Evolutionary conservation across 2,888 invertebrate genomes (phyloP), one percentile per base, ranked within the genome.

Genomic region (Leptinotarsa rubiginosa): DNA sequence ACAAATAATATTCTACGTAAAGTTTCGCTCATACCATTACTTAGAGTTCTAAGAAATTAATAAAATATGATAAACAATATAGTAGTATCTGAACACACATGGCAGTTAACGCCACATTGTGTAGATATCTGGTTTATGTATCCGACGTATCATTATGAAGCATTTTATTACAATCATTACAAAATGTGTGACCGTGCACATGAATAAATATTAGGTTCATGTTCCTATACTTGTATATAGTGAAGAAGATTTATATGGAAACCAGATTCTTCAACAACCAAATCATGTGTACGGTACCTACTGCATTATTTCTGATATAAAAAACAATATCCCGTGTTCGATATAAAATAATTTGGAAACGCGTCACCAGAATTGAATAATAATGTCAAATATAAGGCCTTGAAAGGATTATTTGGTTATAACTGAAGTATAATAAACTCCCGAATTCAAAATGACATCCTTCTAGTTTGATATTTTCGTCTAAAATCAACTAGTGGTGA

Each of bases 121-220:
- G 66, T 72, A 22, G 49, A 75, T 69, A 66, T 65, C 75, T 75
- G 75, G 54, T 72, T 69, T 67, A 67, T 75, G 56, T 72, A 73
- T 41, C 62, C 75, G 50, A 70, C 65, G 62, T 16, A 3, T 41
- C 68, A 72, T 72, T 72, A 18, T 15, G 22, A 72, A 70, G 49
- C 66, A 67, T 70, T 75, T 72, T 70, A 66, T 70, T 56, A 73
- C 49, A 56, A 72, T 65, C 41, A 72, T 70, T 72, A 72, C 62
- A 62, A 64, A 72, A 72, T 65, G 49, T 69, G 72, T 18, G 31
- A 62, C 49, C 49, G 41, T 71, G 49, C 56, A 62, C 64, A 65
- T 73, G 66, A 47, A 70, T 69, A 52, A 68, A 41, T 31, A 68
- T 68, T 12, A 20, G 22, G 3, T 56, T 10, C 12, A 10, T 18